Evolutionary conservation across 2,113 vertebrate species (phyloP).

Genomic region (Hylia prasina): DNA sequence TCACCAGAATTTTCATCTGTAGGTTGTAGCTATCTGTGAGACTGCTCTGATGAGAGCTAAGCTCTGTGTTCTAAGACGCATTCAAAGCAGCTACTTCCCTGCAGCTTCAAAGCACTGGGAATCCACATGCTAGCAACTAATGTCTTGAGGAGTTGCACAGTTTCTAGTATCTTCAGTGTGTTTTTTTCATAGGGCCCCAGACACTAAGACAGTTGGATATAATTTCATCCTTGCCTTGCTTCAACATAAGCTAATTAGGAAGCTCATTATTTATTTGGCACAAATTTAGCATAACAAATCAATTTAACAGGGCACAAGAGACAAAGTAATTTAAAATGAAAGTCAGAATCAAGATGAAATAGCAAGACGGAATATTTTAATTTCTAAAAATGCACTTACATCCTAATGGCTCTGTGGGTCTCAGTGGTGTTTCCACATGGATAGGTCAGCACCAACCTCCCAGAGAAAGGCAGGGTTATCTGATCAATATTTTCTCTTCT

Average conservation of each 20-base stretch:
- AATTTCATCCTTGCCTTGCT: slow-evolving; percentile 67
- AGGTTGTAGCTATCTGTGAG: background rate
- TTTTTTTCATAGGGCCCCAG: background rate
- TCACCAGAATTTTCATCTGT: background rate
- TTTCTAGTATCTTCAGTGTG: background rate
- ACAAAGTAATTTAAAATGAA: slow-evolving; percentile 60
- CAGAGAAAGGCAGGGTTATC: background rate
- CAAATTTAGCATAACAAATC: slow-evolving; percentile 72
- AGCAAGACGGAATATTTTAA: slow-evolving; percentile 37
- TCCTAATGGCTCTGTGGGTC: background rate
- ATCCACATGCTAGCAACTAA: slow-evolving; percentile 35
- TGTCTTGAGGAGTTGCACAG: background rate
- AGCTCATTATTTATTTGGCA: slow-evolving; percentile 75
- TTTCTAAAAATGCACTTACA: background rate
- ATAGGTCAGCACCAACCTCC: background rate
- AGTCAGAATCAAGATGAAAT: slow-evolving; percentile 62
- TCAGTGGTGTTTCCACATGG: background rate
- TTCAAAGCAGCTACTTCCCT: background rate
- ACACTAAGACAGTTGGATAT: slow-evolving; percentile 18
- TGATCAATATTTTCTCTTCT: background rate
- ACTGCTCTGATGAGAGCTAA: background rate
- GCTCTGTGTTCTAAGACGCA: background rate
- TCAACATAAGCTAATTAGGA: slow-evolving; percentile 68
- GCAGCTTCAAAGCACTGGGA: slow-evolving; percentile 20
- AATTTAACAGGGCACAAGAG: slow-evolving; percentile 65